These are phyloP conservation scores for Odontamblyopus rebecca DNA, from an alignment of 2,797 vertebrate species.

Conservation along the genomic window DNA sequence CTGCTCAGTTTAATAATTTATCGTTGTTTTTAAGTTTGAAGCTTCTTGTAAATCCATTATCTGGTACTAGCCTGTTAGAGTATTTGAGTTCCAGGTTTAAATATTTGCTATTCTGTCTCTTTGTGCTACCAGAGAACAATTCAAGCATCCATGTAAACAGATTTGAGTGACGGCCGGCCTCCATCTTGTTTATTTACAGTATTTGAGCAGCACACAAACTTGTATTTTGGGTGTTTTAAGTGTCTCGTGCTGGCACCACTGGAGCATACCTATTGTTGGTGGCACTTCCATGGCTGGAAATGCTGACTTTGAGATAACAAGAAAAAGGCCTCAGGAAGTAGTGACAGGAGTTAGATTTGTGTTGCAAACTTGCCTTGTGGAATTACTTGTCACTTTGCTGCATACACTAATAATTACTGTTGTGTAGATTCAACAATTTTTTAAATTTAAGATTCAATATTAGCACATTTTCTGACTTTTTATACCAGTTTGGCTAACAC, in stretches of 20 bases:
- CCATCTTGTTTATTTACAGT: conserved; percentile 71
- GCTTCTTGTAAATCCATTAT: conserved; percentile 14
- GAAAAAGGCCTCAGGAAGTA: conserved; percentile 38
- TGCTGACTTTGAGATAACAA: conserved; percentile 60
- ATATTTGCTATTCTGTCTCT: conserved; percentile 49
- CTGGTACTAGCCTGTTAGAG: neutral
- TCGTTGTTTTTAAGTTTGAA: conserved; percentile 20
- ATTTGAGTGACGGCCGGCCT: conserved; percentile 68
- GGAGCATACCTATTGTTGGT: conserved; percentile 64
- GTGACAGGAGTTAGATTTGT: conserved; percentile 11
- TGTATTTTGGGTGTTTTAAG: conserved; percentile 67
- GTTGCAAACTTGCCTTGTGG: conserved; percentile 14
- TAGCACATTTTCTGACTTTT: too few relatives aligned
- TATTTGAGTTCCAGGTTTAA: conserved; percentile 9
- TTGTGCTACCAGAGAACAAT: conserved; percentile 46
- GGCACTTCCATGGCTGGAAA: conserved; percentile 51
- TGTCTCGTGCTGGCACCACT: conserved; percentile 53
- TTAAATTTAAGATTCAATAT: too few relatives aligned
- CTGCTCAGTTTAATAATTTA: neutral
- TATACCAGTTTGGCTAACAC: too few relatives aligned
- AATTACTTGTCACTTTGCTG: neutral
- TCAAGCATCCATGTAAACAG: conserved; percentile 40
- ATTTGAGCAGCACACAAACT: conserved; percentile 57
- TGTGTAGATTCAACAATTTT: too few relatives aligned
- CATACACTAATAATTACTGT: too few relatives aligned